Base-by-base conservation (phyloP, 2,888 invertebrate species). In the Drosophila falleni region DNA sequence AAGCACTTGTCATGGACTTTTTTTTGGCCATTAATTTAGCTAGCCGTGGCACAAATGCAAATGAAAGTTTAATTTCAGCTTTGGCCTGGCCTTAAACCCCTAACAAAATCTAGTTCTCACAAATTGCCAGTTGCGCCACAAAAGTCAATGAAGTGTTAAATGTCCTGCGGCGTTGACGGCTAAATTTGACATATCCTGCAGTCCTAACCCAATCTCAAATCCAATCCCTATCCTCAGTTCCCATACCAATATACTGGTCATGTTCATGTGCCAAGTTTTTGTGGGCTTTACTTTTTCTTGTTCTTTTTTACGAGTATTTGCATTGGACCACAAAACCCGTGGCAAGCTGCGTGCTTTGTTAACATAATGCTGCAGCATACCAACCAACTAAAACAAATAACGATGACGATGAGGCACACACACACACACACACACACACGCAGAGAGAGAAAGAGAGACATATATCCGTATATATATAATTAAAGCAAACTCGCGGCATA, bases 101-200 rank as follows among this genome's bases (percentile, higher is more conserved):
- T 11, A 16, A 16, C 23, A 26, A 8, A 8, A 31, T 13, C n/a
- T 8, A 16, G n/a, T 4, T 10, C 26, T 13, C 5, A 42, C 42
- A 55, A 55, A 42, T 55, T 55, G 47, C 37, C 35, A n/a, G 26
- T 13, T 35, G 33, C 33, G 46, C 64, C 61, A 51, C 71, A 84
- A 77, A 78, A 86, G 78, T 78, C 86, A 85, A 87, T 89, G 78
- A 74, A 74, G 80, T 85, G 80, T 87, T 89, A 71, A 89, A 81
- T 84, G 71, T 81, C 80, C 87, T 75, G 89, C 73, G 71, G 84
- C 54, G 63, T 44, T 61, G 60, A 58, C 74, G 41, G 54, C 63
- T 35, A 67, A 63, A 67, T 75, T 80, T 80, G 59, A 71, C 71
- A 58, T 79, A 62, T 76, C 55, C 63, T 39, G 63, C 26, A 42